Evolutionary conservation across 1,140 invertebrate species (phyloP), one percentile per base, ranked within the genome.

Genomic region (Subanguina moxae): DNA sequence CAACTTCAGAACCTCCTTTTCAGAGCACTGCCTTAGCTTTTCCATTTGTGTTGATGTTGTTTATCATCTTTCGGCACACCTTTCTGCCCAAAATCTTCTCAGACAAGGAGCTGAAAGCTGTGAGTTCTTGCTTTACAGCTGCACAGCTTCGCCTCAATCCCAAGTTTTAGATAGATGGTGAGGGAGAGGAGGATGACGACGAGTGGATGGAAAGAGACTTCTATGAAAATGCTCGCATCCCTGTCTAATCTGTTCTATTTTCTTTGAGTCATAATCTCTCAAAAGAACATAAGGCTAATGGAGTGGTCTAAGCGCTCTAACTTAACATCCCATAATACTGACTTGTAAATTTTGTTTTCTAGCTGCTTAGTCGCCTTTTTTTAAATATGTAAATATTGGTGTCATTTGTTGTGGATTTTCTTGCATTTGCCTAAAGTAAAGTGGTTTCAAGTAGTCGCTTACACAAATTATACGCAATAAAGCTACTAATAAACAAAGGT

Each of bases 1-100:
- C 23, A 61, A 48, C 38, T 67, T 32, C 45, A 74, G 45, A 52
- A 72, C 23, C 74, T 66, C 61, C 70, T 64, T 38, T 38, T 38
- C 11, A 38, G 56, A 59, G 62, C 17, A 76, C 70, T n/a, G 78
- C 78, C 13, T 52, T 82, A 21, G 67, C 69, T 9, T 80, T 80
- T 67, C 78, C 78, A 1, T 80, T 80, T 67, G 80, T 80, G 23
- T 57, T 80, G 17, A 76, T 78, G 65, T 25, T 80, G 19, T 78
- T 80, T 42, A 80, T 82, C 13, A 46, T 76, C 5, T 57, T 82
- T 13, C 62, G 78, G 15, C 75, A 82, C 17, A 32, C 74, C 17
- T 48, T 78, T 19, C 30, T 80, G 19, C 77, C 80, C 9, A 58
- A 64, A 21, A 56, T 82, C 38, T 80, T 82, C 46, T 48, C 62